Conservation (phyloP, 2,113 vertebrate species). For the Thymallus thymallus region DNA sequence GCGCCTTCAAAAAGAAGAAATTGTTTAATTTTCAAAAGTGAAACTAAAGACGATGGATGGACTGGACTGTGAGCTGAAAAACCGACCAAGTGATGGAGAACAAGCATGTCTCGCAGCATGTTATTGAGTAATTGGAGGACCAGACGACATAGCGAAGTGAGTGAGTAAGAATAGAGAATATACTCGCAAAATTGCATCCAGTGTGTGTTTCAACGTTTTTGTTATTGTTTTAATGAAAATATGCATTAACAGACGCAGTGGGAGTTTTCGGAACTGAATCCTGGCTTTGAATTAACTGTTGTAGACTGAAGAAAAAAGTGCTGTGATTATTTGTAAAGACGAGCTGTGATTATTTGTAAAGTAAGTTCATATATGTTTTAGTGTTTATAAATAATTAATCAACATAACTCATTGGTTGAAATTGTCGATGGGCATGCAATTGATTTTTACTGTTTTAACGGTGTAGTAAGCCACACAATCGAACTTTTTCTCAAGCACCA, state of each 20-base stretch:
- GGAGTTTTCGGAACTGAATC: too few relatives aligned
- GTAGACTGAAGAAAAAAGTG: too few relatives aligned
- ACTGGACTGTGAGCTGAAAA: neutral
- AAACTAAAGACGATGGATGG: slow-evolving; percentile 10
- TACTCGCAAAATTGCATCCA: neutral
- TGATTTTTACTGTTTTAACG: too few relatives aligned
- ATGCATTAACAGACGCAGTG: neutral
- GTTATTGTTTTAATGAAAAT: neutral
- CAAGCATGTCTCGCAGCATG: neutral
- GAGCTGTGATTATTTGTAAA: too few relatives aligned
- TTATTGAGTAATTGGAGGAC: neutral
- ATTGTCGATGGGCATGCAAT: too few relatives aligned
- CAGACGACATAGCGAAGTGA: neutral
- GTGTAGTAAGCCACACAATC: too few relatives aligned
- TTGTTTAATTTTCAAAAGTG: slow-evolving; percentile 5
- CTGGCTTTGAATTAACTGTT: too few relatives aligned
- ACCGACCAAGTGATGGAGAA: slow-evolving; percentile 11
- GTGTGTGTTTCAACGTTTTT: neutral
- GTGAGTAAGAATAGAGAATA: neutral
- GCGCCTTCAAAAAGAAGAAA: slow-evolving; percentile 21
- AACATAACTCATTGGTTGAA: too few relatives aligned
- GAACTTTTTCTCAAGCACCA: too few relatives aligned
- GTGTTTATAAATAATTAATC: too few relatives aligned
- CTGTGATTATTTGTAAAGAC: too few relatives aligned
- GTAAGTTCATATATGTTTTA: too few relatives aligned